Evolutionary conservation across 1,140 invertebrate species (phyloP).

Genomic region (Wiebesia pumilae): DNA sequence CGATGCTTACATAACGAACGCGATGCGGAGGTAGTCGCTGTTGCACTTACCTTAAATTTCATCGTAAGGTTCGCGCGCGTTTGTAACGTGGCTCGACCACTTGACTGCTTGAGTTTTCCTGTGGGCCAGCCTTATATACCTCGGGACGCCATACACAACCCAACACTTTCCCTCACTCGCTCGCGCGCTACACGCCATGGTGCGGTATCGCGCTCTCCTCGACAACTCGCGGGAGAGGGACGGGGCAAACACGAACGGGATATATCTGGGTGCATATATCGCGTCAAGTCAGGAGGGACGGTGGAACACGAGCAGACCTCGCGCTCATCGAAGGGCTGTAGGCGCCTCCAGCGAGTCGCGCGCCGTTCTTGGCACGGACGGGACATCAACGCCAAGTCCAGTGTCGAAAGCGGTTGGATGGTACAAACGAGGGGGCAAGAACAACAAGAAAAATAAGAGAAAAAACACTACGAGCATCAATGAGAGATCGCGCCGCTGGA

Average conservation of each 20-base stretch:
- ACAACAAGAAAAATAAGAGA: too few species aligned
- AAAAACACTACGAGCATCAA: neutral
- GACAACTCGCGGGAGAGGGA: neutral
- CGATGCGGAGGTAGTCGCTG: neutral
- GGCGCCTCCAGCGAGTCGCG: neutral
- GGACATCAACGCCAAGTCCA: neutral
- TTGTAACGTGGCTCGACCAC: slow-evolving; percentile 51
- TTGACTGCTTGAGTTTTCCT: slow-evolving; percentile 53
- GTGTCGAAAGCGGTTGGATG: neutral
- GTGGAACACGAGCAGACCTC: neutral
- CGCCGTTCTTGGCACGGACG: too few species aligned
- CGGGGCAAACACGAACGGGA: neutral
- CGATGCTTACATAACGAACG: neutral
- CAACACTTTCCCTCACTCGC: slow-evolving; percentile 53
- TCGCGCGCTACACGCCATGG: neutral
- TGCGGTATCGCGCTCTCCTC: slow-evolving; percentile 26
- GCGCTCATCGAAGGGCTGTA: neutral
- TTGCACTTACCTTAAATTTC: slow-evolving; percentile 52
- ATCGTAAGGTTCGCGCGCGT: slow-evolving; percentile 49
- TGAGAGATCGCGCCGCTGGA: neutral
- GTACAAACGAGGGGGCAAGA: too few species aligned
- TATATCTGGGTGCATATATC: neutral
- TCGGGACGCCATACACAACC: slow-evolving; percentile 34
- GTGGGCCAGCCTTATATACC: slow-evolving; percentile 52
- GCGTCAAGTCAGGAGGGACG: neutral